Evolutionary conservation across 2,797 vertebrate genomes (phyloP).

Genomic region (Neosilurus hyrtlii): DNA sequence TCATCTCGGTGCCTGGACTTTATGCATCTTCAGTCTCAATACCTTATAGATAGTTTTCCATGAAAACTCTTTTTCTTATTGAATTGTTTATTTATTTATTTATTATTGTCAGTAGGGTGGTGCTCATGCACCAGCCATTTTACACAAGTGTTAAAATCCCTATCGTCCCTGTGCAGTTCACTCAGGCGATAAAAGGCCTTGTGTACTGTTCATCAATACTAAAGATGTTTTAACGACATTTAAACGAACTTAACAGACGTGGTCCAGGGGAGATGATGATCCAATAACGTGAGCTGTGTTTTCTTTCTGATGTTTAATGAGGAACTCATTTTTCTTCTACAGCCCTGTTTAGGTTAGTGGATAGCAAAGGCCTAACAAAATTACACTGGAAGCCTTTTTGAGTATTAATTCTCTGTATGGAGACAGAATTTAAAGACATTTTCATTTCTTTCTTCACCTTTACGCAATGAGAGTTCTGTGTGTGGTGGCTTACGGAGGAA

Average conservation of each 20-base stretch:
- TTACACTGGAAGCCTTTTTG: conserved; percentile 53
- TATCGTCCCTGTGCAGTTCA: background rate
- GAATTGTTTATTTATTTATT: background rate
- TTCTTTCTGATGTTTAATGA: conserved; percentile 66
- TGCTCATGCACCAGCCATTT: background rate
- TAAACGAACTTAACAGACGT: conserved; percentile 40
- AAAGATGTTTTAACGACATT: conserved; percentile 54
- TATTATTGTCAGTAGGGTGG: conserved; percentile 20
- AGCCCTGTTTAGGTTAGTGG: conserved; percentile 41
- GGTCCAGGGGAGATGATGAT: conserved; percentile 46
- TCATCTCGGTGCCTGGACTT: conserved; percentile 44
- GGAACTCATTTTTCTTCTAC: conserved; percentile 39
- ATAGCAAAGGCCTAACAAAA: conserved; percentile 34
- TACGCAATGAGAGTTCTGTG: conserved; percentile 6
- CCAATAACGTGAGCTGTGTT: conserved; percentile 65
- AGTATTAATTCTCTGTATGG: conserved; percentile 45
- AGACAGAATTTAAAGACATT: conserved; percentile 7
- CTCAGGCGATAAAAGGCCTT: conserved; percentile 28
- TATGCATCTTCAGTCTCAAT: conserved; percentile 42
- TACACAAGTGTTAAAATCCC: background rate
- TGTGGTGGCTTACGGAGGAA: conserved; percentile 18
- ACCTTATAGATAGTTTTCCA: conserved; percentile 15
- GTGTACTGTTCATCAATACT: conserved; percentile 73
- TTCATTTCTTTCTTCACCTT: background rate
- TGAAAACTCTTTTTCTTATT: background rate